A percentile compares a stretch with the other conserved stretches of the same genome.
Conservation (phyloP, 2,888 invertebrate genomes). For the Mellilla xanthometata region DNA sequence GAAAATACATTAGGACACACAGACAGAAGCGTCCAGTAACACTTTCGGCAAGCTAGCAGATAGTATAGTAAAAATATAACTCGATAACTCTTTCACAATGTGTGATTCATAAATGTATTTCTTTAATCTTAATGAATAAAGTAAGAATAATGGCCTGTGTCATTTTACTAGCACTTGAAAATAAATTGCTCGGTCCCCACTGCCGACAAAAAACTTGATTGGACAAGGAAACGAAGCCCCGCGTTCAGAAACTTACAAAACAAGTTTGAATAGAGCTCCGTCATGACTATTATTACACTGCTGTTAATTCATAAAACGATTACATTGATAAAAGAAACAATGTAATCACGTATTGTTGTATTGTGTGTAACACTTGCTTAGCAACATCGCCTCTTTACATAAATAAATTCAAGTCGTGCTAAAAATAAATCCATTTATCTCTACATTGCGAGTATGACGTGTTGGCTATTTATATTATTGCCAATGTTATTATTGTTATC, state of each 20-base stretch:
- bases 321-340: constrained; percentile 19
- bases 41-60: too few species aligned
- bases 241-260: constrained; percentile 15
- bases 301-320: constrained; percentile 22
- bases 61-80: too few species aligned
- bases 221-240: constrained; percentile 24
- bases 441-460: constrained; percentile 5
- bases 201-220: constrained; percentile 25
- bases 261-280: constrained; percentile 23
- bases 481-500: constrained; percentile 2
- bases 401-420: constrained; percentile 11
- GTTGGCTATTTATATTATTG: constrained; percentile 8
- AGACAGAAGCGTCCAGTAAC: too few species aligned
- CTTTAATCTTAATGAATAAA: constrained; percentile 8
- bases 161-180: constrained; percentile 1
- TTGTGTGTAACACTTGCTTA: constrained; percentile 14
- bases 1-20: too few species aligned
- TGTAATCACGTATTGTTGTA: constrained; percentile 50
- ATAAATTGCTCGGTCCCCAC: constrained; percentile 21
- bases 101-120: too few species aligned
- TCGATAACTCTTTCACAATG: too few species aligned
- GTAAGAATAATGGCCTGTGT: constrained; percentile 13
- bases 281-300: constrained; percentile 16
- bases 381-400: constrained; percentile 14
- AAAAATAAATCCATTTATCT: constrained; percentile 14